Evolutionary conservation across 2,888 invertebrate genomes (phyloP).

Genomic region (Drosophila eohydei): DNA sequence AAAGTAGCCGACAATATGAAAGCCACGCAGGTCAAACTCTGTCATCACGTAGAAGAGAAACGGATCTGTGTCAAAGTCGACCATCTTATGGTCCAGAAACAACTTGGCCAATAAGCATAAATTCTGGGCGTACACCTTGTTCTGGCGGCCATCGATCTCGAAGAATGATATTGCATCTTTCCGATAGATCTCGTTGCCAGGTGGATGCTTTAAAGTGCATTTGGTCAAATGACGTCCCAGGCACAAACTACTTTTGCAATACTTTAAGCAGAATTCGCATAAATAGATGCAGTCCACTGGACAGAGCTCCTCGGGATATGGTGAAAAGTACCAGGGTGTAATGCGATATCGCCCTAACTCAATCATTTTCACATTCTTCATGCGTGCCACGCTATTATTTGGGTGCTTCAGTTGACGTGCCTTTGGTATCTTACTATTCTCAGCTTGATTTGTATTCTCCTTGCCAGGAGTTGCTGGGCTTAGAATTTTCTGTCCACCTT

Average conservation of each 20-base stretch:
- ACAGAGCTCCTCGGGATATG: slow-evolving; percentile 98
- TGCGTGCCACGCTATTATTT: slow-evolving; percentile 89
- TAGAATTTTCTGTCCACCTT: slow-evolving; percentile 84
- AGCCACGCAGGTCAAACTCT: slow-evolving; percentile 95
- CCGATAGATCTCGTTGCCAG: slow-evolving; percentile 98
- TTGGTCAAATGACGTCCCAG: slow-evolving; percentile 94
- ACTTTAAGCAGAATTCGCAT: slow-evolving; percentile 99
- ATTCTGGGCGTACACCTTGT: slow-evolving; percentile 98
- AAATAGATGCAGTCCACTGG: slow-evolving; percentile 96
- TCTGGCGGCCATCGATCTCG: slow-evolving; percentile 98
- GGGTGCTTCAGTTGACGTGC: slow-evolving; percentile 5
- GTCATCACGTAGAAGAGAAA: slow-evolving; percentile 96
- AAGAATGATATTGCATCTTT: slow-evolving; percentile 98
- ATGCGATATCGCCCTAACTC: slow-evolving; percentile 97
- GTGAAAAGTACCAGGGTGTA: slow-evolving; percentile 99
- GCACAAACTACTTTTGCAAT: slow-evolving; percentile 97
- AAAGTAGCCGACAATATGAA: slow-evolving; percentile 99
- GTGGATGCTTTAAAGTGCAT: slow-evolving; percentile 93
- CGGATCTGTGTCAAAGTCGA: slow-evolving; percentile 99
- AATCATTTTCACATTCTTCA: slow-evolving; percentile 99
- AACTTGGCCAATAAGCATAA: slow-evolving; percentile 97
- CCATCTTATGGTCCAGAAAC: slow-evolving; percentile 98
- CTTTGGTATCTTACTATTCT: background rate
- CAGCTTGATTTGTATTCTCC: background rate
- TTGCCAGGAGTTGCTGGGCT: background rate